Evolutionary conservation across 2,797 vertebrate genomes (phyloP).

Genomic region (Sebastes glaucus): DNA sequence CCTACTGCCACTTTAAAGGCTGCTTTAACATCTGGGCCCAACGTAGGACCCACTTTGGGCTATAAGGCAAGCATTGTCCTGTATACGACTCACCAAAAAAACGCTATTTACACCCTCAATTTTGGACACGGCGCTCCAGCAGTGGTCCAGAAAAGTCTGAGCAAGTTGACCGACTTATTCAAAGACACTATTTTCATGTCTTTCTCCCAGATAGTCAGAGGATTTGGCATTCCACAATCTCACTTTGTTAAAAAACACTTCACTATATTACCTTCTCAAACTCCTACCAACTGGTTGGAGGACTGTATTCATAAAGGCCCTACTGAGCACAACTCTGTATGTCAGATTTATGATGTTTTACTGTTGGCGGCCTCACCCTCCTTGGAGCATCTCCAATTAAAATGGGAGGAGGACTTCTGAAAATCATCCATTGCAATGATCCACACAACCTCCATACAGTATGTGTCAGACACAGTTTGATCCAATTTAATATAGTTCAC

Average conservation of each 20-base stretch:
- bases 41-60: neutral
- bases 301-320: too few species aligned
- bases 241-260: neutral
- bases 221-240: neutral
- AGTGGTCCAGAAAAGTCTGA: neutral
- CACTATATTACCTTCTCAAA: neutral
- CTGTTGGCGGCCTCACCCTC: neutral
- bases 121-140: neutral
- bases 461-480: neutral
- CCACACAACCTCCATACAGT: neutral
- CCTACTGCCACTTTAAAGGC: neutral
- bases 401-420: neutral
- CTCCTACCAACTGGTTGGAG: too few species aligned
- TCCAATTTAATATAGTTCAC: neutral
- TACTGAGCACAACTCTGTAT: accelerated
- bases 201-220: neutral
- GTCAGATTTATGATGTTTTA: neutral
- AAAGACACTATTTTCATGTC: neutral
- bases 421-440: neutral
- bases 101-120: neutral
- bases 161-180: neutral
- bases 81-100: neutral
- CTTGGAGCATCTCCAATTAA: neutral
- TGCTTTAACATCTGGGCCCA: neutral
- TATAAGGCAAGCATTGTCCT: neutral